Evolutionary conservation across 2,797 vertebrate species (phyloP).

Genomic region (Momotus momota): DNA sequence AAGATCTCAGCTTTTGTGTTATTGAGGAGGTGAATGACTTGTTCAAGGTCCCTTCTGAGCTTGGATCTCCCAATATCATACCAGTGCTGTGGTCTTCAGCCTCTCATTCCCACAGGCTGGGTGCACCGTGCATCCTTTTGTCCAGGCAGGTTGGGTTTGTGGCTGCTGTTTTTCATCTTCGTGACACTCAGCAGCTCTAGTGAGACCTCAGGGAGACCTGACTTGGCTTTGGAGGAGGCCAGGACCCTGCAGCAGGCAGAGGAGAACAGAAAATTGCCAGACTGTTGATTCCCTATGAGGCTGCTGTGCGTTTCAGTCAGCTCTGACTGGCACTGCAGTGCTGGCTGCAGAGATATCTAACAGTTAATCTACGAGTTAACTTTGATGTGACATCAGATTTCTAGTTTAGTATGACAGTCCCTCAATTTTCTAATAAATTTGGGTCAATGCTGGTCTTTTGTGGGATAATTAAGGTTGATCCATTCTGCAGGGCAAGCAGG

Average conservation of each 20-base stretch:
- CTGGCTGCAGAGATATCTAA: not conserved
- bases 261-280: not conserved
- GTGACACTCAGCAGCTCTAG: not conserved
- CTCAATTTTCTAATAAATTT: slow-evolving; percentile 66
- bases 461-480: slow-evolving; percentile 44
- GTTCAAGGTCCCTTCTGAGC: not conserved
- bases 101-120: fast-evolving
- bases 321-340: not conserved
- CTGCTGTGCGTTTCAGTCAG: fast-evolving
- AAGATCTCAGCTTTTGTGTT: not conserved
- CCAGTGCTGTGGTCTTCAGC: not conserved
- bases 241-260: not conserved
- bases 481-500: slow-evolving; percentile 22
- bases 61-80: not conserved
- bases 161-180: not conserved
- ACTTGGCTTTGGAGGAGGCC: not conserved
- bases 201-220: not conserved
- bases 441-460: slow-evolving; percentile 22
- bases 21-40: not conserved
- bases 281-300: fast-evolving
- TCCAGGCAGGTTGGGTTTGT: not conserved
- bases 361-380: not conserved
- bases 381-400: not conserved
- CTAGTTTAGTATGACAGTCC: not conserved
- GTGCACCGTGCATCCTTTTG: fast-evolving